These are phyloP conservation scores for Tenthredo scrophulariae DNA, from an alignment of 2,888 invertebrate species.

Conservation along the genomic window DNA sequence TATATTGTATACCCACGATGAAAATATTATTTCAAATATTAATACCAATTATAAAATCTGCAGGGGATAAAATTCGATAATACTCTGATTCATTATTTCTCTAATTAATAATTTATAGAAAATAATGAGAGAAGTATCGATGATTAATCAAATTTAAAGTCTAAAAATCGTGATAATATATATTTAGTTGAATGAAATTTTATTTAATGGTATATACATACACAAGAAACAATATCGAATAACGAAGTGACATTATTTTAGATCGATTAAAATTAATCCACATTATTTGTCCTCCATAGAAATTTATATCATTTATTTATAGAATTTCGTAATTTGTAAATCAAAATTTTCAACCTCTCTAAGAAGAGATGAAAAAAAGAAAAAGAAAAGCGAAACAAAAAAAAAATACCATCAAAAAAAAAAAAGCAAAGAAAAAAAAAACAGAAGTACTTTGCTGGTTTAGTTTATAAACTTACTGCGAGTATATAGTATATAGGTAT, in stretches of 20 bases:
- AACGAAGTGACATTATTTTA: neutral
- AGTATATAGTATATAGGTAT: neutral
- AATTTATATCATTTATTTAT: too few species aligned
- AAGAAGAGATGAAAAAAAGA: neutral
- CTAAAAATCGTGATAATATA: neutral
- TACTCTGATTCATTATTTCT: neutral
- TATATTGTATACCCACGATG: neutral
- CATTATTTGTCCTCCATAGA: neutral
- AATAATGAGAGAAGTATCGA: neutral
- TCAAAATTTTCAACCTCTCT: neutral
- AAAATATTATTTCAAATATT: neutral
- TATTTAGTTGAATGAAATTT: neutral
- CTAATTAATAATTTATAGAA: neutral
- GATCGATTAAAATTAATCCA: neutral
- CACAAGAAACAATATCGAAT: neutral
- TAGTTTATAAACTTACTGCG: slow-evolving; percentile 11
- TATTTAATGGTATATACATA: neutral
- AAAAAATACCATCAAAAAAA: too few species aligned
- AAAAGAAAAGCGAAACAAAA: neutral
- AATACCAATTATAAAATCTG: neutral
- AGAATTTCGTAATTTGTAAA: neutral
- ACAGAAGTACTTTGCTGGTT: neutral
- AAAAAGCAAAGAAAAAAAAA: neutral
- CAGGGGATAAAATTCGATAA: neutral
- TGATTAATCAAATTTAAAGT: neutral